Evolutionary conservation across 2,888 invertebrate genomes (phyloP).

Genomic region (Nipponacmea schrenckii): DNA sequence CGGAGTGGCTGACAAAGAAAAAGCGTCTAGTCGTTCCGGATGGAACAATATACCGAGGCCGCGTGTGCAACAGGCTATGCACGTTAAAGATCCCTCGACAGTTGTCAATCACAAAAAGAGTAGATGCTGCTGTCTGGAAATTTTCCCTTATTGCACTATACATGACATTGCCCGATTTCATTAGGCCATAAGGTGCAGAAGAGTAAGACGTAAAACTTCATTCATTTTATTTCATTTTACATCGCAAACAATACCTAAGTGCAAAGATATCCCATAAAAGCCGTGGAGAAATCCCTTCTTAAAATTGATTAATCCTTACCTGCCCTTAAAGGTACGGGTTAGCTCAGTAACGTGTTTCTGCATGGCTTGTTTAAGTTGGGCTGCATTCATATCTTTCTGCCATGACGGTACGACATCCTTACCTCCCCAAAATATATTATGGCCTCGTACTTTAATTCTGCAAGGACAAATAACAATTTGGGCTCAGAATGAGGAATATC

Average conservation of each 20-base stretch:
- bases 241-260: not conserved
- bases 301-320: conserved; percentile 7
- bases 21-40: no score
- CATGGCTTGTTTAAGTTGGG: not conserved
- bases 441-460: conserved; percentile 24
- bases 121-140: no score
- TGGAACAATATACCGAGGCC: no score
- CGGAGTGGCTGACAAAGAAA: no score
- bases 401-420: conserved; percentile 12
- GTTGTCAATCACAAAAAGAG: no score
- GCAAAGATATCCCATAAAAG: not conserved
- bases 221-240: not conserved
- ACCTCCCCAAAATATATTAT: conserved; percentile 22
- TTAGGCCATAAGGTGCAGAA: no score
- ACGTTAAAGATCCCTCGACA: no score
- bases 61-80: no score
- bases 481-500: no score
- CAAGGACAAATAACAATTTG: not conserved
- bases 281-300: not conserved
- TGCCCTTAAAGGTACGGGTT: conserved; percentile 17
- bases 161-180: no score
- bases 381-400: conserved; percentile 9
- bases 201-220: no score
- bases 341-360: conserved; percentile 16
- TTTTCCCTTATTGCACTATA: no score